phyloP scores from a whole-genome alignment of 2,113 vertebrate species.

The Ameiurus melas region DNA sequence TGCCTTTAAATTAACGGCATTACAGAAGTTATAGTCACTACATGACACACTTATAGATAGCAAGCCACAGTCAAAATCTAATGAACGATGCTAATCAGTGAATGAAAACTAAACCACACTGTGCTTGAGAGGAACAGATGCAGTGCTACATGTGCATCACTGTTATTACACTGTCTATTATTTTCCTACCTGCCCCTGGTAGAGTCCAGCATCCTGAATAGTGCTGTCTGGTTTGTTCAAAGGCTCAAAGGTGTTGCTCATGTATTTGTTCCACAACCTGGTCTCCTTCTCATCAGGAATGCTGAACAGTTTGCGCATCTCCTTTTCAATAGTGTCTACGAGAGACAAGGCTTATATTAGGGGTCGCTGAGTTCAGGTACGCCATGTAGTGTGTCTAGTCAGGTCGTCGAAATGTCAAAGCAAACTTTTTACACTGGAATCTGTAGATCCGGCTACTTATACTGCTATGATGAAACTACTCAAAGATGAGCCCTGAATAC shows the following conservation, averaged over 20 bases:
- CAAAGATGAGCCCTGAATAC: not conserved
- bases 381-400: not conserved
- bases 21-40: not conserved
- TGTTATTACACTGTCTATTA: not conserved
- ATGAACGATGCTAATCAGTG: not conserved
- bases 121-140: not conserved
- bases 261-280: constrained; percentile 97
- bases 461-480: not conserved
- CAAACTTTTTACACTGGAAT: not conserved
- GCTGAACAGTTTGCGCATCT: constrained; percentile 97
- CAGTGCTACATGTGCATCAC: not conserved
- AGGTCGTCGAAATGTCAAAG: not conserved
- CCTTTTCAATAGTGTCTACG: constrained; percentile 93
- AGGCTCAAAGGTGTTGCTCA: constrained; percentile 99
- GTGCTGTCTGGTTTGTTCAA: constrained; percentile 98
- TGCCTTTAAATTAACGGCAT: too few species aligned
- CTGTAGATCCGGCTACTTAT: not conserved
- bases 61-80: not conserved
- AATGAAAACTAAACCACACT: not conserved
- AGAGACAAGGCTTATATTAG: constrained; percentile 17
- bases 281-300: constrained; percentile 96
- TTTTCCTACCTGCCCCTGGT: constrained; percentile 92
- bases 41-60: not conserved
- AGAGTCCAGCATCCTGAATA: constrained; percentile 96
- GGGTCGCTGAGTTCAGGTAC: not conserved